These are phyloP conservation scores for Mus spretus DNA, from an alignment of 2,797 vertebrate genomes.

Conservation along the genomic window DNA sequence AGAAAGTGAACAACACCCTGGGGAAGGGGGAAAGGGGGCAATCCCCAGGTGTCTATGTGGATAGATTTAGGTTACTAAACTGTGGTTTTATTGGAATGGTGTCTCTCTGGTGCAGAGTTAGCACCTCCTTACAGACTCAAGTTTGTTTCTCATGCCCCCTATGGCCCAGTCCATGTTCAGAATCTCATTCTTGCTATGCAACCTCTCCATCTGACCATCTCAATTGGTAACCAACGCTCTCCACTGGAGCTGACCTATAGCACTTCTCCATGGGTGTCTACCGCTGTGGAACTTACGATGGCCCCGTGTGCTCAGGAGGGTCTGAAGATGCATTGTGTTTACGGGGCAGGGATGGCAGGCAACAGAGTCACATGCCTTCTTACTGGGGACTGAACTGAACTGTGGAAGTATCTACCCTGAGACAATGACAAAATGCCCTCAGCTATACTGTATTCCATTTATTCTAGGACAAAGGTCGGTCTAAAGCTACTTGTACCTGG, in stretches of 20 bases:
- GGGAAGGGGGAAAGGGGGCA: neutral
- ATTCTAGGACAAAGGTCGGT: neutral
- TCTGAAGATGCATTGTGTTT: accelerated
- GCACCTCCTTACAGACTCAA: neutral
- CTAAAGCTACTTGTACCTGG: too few species aligned
- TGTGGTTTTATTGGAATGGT: neutral
- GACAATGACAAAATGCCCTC: neutral
- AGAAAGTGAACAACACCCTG: slow-evolving; percentile 47
- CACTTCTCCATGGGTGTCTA: slow-evolving; percentile 2
- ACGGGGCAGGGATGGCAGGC: neutral
- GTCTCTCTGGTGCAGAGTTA: slow-evolving; percentile 45
- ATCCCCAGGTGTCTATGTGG: neutral
- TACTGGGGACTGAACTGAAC: neutral
- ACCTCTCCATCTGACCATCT: slow-evolving; percentile 49
- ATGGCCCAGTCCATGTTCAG: neutral
- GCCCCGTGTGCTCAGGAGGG: neutral
- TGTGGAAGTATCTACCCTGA: neutral
- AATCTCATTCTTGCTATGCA: slow-evolving; percentile 12
- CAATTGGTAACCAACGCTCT: neutral
- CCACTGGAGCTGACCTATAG: neutral
- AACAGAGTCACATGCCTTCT: neutral
- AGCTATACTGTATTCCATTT: neutral
- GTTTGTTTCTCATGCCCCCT: slow-evolving; percentile 62
- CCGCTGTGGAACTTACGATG: neutral
- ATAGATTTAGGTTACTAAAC: slow-evolving; percentile 75